These are phyloP conservation scores for Ptilorrhoa leucosticta DNA, from an alignment of 2,113 vertebrate species.

Conservation along the genomic window DNA sequence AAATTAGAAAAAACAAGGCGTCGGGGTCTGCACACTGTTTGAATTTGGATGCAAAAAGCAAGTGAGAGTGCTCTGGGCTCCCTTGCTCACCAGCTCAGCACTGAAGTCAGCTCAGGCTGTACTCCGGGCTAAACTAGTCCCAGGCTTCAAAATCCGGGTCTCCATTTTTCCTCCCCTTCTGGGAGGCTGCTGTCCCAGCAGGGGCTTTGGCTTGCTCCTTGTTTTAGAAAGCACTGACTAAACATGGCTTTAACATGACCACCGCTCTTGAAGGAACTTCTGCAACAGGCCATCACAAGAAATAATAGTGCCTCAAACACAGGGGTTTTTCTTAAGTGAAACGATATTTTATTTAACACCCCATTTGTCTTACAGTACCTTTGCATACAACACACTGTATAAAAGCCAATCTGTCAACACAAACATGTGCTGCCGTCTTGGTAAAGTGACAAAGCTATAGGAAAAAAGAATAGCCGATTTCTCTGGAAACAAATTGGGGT, in stretches of 20 bases:
- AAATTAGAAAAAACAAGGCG: neutral
- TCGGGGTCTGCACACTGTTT: neutral
- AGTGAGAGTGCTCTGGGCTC: neutral
- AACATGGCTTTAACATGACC: neutral
- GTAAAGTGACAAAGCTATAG: constrained; percentile 40
- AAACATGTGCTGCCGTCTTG: neutral
- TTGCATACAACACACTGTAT: neutral
- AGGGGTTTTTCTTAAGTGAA: neutral
- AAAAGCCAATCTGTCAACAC: constrained; percentile 33
- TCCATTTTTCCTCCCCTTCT: neutral
- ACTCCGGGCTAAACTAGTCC: neutral
- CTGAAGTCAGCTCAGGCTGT: too few species aligned
- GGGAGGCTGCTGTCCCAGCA: neutral
- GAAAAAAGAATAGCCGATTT: neutral
- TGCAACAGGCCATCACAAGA: neutral
- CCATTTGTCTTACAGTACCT: constrained; percentile 2
- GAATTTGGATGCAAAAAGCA: neutral
- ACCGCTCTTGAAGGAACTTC: neutral
- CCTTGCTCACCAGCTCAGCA: neutral
- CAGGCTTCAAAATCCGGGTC: neutral
- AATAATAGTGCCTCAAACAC: neutral
- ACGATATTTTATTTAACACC: constrained; percentile 16
- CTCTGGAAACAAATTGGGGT: neutral
- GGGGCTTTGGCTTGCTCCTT: neutral
- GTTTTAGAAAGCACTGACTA: neutral